Evolutionary conservation across 1,140 invertebrate genomes (phyloP).

Genomic region (Antheraea pernyi): DNA sequence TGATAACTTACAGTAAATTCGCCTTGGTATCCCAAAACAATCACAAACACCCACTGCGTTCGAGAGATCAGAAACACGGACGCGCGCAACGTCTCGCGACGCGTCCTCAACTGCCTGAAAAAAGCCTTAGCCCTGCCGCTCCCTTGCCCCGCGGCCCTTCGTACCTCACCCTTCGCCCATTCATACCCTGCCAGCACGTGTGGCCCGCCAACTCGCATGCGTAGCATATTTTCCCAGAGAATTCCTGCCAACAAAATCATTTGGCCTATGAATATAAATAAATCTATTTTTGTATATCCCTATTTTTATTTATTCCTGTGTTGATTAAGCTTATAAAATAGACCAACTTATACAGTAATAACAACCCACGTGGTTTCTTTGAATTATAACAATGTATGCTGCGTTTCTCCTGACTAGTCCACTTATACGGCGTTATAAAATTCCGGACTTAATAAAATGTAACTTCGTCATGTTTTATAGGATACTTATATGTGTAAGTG

Average conservation of each 20-base stretch:
- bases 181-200: conserved; percentile 69
- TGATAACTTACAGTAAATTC: conserved; percentile 21
- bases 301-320: neutral
- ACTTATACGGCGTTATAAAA: neutral
- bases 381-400: neutral
- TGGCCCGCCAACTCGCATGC: conserved; percentile 59
- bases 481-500: neutral
- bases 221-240: conserved; percentile 61
- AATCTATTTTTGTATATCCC: neutral
- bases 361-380: neutral
- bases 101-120: conserved; percentile 65
- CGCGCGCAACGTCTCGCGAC: conserved; percentile 49
- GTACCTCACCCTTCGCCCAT: conserved; percentile 47
- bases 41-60: conserved; percentile 21
- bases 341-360: neutral
- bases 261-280: neutral
- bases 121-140: conserved; percentile 55
- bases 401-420: neutral
- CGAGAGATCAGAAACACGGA: conserved; percentile 36
- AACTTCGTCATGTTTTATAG: neutral
- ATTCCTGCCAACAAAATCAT: conserved; percentile 15
- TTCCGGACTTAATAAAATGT: neutral
- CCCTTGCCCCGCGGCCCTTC: conserved; percentile 35
- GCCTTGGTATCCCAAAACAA: conserved; percentile 33
- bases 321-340: neutral